Base-by-base conservation (phyloP, 2,888 invertebrate genomes). In the Romanomermis culicivorax region DNA sequence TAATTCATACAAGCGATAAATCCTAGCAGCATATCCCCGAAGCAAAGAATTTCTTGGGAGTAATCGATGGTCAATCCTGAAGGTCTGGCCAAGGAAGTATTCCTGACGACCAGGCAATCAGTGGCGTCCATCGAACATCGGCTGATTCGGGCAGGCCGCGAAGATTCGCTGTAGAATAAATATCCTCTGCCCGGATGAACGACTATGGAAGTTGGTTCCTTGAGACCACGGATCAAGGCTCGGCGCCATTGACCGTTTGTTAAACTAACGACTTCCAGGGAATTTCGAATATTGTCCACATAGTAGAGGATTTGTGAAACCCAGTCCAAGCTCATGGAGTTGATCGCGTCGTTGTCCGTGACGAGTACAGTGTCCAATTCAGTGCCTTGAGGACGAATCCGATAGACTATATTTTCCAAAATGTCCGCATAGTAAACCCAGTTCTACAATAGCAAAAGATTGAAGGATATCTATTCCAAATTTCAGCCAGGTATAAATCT, bases 401-500 rank as follows among this genome's bases (percentile, higher is more conserved):
- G 61, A 57, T 66, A 69, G 29, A 73, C 69, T 29, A 69, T 68
- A 58, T 69, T 65, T 58, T 70, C 69, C 61, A 91, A 76, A 0
- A 95, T 91, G 68, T 97, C 97, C 0, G 93, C 93, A 71, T 91
- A 95, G 71, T 93, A 97, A 60, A 97, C 87, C 64, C 84, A 83
- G 64, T 85, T 27, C 50, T 29, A 23, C 17, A n/a, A n/a, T n/a
- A n/a, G n/a, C n/a, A n/a, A n/a, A n/a, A n/a, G n/a, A n/a, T n/a
- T n/a, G n/a, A n/a, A n/a, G n/a, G n/a, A n/a, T n/a, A n/a, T n/a
- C n/a, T n/a, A n/a, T n/a, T n/a, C n/a, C n/a, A n/a, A n/a, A n/a
- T n/a, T n/a, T n/a, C n/a, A n/a, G n/a, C n/a, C n/a, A n/a, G n/a
- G n/a, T n/a, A n/a, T n/a, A n/a, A n/a, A n/a, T n/a, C n/a, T n/a